A percentile compares a stretch with the other conserved stretches of the same genome.
These are phyloP conservation scores for Chymomyza fuscimana DNA, from an alignment of 2,888 invertebrate species.

Conservation along the genomic window DNA sequence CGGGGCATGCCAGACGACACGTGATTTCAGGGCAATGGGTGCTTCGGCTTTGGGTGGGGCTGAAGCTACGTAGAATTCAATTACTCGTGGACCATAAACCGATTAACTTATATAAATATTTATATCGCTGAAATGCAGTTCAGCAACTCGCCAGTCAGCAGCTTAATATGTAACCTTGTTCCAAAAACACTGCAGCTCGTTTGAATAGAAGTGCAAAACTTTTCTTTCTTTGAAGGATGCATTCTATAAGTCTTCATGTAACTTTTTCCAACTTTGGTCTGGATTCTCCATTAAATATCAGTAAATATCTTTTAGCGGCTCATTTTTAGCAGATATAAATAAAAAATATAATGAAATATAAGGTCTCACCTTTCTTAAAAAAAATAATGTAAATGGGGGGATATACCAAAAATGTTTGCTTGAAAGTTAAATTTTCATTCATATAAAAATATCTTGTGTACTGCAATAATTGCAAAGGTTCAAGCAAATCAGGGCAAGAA, in stretches of 20 bases:
- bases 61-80: constrained; percentile 53
- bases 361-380: no score
- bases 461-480: no score
- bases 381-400: no score
- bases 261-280: neutral
- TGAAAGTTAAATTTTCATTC: no score
- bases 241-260: constrained; percentile 2
- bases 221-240: no score
- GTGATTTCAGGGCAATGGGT: neutral
- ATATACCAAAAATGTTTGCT: no score
- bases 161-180: constrained; percentile 33
- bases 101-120: constrained; percentile 73
- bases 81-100: constrained; percentile 72
- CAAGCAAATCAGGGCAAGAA: no score
- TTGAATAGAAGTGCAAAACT: neutral
- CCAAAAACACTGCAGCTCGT: constrained; percentile 7
- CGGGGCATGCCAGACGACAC: constrained; percentile 14
- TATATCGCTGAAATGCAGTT: constrained; percentile 64
- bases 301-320: no score
- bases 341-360: no score
- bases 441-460: no score
- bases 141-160: constrained; percentile 30
- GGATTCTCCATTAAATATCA: no score
- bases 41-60: neutral
- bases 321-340: no score